Evolutionary conservation across 2,113 vertebrate species (phyloP), one percentile per base, ranked within the genome.

Genomic region (Syngnathoides biaculeatus): DNA sequence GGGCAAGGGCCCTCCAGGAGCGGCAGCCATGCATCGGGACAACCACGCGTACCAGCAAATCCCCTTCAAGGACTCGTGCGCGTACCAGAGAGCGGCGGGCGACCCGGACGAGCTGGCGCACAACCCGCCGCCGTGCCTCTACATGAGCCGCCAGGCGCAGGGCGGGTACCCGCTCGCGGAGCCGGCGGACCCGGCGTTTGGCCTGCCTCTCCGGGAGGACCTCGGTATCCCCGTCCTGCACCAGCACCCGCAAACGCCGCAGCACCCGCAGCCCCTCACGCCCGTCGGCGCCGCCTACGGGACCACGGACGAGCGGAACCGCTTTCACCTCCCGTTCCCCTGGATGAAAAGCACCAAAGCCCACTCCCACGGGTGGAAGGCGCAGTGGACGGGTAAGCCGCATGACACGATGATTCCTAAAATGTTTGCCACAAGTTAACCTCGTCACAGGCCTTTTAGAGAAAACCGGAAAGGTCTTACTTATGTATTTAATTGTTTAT

Each of bases 321-420:
- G 93, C 64, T 90, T 87, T 68, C 94, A 94, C 67, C 88, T 97
- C 63, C 96, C 96, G 24, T 99, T 98, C 73, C 96, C 96, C 4
- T 99, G 97, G 96, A 99, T 99, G 97, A 99, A 98, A 88, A 95
- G 94, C 61, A 99, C 96, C 30, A 99, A 99, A 75, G 94, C 96
- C 39, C 96, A 99, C 68, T 82, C 90, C 8, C 92, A 93, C 81
- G 79, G 94, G 60, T 99, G 97, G 96, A 99, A 96, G 82, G 94
- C 94, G 69, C 96, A 96, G 80, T 99, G 97, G 96, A 72, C 95
- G 86, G 96, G 96, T 97, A 95, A 88, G 59, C 5, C 52, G 5
- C 35, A 40, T n/a, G 5, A 38, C 17, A 11, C 19, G 30, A 20
- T n/a, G 8, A n/a, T n/a, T 8, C 19, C 42, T 12, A 13, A 13